Evolutionary conservation across 2,797 vertebrate genomes (phyloP).

Genomic region (Dendrocincla fuliginosa): DNA sequence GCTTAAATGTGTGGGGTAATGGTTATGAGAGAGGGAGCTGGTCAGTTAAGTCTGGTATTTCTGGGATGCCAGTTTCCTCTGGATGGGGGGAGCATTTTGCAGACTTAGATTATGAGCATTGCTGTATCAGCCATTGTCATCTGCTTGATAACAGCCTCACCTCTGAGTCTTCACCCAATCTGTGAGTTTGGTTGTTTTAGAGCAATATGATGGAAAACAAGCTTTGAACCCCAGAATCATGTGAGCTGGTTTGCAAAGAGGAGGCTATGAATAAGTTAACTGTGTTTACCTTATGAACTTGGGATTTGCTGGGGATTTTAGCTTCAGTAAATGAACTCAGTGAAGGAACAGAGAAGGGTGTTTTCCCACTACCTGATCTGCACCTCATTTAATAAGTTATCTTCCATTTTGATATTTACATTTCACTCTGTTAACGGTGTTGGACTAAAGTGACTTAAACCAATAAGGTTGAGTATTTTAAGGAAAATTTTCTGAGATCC

Average conservation of each 20-base stretch:
- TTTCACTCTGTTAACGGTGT: neutral
- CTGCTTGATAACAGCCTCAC: neutral
- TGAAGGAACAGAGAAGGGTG: neutral
- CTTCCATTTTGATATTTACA: neutral
- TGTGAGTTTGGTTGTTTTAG: neutral
- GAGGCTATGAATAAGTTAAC: neutral
- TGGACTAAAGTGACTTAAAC: neutral
- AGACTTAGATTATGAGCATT: neutral
- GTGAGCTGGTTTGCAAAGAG: neutral
- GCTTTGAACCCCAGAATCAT: neutral
- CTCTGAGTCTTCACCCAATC: neutral
- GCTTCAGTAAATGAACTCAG: neutral
- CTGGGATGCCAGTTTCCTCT: neutral
- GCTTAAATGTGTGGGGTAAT: neutral
- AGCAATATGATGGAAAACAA: neutral
- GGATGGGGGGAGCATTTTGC: neutral
- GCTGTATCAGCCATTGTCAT: neutral
- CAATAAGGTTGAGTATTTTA: neutral
- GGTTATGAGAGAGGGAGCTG: neutral
- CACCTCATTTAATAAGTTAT: neutral
- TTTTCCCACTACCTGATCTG: neutral
- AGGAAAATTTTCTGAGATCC: neutral
- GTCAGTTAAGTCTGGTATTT: neutral
- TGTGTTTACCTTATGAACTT: neutral
- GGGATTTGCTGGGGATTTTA: neutral